phyloP scores from a whole-genome alignment of 2,113 vertebrate genomes.

The Pao palembangensis region DNA sequence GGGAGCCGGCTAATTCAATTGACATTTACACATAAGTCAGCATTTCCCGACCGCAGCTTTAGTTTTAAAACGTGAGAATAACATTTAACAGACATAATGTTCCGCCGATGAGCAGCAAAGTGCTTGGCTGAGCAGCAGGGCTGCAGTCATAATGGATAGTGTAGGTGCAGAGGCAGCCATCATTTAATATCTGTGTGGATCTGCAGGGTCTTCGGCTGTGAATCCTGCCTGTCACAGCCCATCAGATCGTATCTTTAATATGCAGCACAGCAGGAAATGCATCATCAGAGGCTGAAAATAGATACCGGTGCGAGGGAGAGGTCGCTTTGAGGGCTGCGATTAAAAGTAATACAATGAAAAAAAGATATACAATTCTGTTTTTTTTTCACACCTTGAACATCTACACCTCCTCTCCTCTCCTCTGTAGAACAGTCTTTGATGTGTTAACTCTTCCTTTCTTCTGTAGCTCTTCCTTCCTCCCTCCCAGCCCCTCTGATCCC shows the following conservation, averaged over 20 bases:
- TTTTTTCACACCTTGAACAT: neutral
- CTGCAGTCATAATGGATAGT: slow-evolving; percentile 37
- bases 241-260: slow-evolving; percentile 14
- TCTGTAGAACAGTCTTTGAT: too few species aligned
- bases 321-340: neutral
- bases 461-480: too few species aligned
- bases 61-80: slow-evolving; percentile 58
- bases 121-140: slow-evolving; percentile 67
- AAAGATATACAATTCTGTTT: neutral
- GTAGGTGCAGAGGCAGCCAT: slow-evolving; percentile 40
- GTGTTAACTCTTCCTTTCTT: too few species aligned
- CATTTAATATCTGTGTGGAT: slow-evolving; percentile 43
- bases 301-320: neutral
- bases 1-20: slow-evolving; percentile 64
- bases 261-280: slow-evolving; percentile 22
- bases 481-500: too few species aligned
- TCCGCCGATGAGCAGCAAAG: slow-evolving; percentile 63
- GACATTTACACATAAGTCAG: slow-evolving; percentile 72
- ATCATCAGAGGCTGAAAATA: slow-evolving; percentile 1
- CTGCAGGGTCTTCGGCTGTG: slow-evolving; percentile 43
- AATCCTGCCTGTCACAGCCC: slow-evolving; percentile 41
- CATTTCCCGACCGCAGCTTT: slow-evolving; percentile 58
- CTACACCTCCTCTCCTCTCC: too few species aligned
- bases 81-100: slow-evolving; percentile 53
- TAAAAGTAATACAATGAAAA: neutral